Percentiles rank a stretch among this genome's conserved stretches.
These are phyloP conservation scores for Chrysogorgia sp. DNA, from an alignment of 92 coral and sea anemone genomes.

Conservation along the genomic window DNA sequence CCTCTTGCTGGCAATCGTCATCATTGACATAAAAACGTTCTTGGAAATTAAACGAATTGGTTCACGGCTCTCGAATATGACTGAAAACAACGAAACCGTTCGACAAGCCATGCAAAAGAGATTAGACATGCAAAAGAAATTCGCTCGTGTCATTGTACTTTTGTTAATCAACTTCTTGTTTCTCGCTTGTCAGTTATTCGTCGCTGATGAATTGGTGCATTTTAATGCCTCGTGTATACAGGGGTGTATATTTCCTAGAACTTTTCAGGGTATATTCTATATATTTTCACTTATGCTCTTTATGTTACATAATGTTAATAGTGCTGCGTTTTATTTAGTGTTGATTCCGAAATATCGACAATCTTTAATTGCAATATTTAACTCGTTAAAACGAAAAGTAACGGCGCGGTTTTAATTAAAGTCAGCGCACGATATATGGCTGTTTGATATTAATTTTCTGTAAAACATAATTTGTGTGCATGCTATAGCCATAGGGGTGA, in stretches of 20 bases:
- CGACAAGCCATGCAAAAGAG: neutral
- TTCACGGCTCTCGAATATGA: too few relatives aligned
- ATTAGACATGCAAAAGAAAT: neutral
- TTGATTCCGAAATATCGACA: slow-evolving; percentile 19
- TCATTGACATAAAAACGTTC: slow-evolving; percentile 7
- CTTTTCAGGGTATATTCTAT: neutral
- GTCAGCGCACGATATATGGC: too few relatives aligned
- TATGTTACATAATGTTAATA: neutral
- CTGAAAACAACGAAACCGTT: too few relatives aligned
- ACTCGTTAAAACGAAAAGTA: too few relatives aligned
- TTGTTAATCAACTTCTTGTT: neutral
- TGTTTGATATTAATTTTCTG: too few relatives aligned
- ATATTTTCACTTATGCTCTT: neutral
- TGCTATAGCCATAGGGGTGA: too few relatives aligned
- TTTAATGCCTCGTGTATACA: too few relatives aligned
- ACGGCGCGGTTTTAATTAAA: too few relatives aligned
- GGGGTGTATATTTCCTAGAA: too few relatives aligned
- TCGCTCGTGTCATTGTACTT: neutral
- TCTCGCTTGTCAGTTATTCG: neutral
- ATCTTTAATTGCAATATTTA: neutral
- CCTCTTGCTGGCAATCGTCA: neutral
- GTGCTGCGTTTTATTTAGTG: neutral
- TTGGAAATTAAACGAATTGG: neutral
- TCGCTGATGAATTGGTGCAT: neutral
- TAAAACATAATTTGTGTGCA: too few relatives aligned